Evolutionary conservation across 2,888 invertebrate genomes (phyloP).

Genomic region (Bimastos eiseni): DNA sequence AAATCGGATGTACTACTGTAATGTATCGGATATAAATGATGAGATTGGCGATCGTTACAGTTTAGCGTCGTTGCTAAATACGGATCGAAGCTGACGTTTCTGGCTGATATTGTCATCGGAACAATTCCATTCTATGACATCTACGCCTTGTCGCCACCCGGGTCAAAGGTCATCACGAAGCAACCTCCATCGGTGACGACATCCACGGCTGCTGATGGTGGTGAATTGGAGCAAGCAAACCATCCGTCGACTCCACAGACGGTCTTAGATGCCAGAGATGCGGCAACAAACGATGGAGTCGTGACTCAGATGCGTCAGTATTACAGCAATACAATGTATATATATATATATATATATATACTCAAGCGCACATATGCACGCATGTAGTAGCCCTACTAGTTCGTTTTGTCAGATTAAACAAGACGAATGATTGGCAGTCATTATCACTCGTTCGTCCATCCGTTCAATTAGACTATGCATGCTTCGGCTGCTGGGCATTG

Average conservation of each 20-base stretch:
- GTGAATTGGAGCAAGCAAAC: not conserved
- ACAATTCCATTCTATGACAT: constrained; percentile 42
- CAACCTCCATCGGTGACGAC: not conserved
- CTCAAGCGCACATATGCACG: not conserved
- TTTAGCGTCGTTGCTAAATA: constrained; percentile 37
- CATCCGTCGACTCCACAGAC: no score
- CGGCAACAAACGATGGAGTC: not conserved
- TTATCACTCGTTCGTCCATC: no score
- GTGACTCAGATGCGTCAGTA: not conserved
- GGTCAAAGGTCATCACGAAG: not conserved
- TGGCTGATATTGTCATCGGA: constrained; percentile 43
- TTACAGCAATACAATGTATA: not conserved
- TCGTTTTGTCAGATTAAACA: no score
- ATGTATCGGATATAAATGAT: not conserved
- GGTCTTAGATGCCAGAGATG: not conserved
- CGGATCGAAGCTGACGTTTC: constrained; percentile 37
- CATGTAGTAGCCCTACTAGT: no score
- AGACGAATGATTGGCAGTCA: no score
- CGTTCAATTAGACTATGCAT: no score
- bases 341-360: not conserved
- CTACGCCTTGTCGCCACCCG: not conserved
- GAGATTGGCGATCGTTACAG: constrained; percentile 19
- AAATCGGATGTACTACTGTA: no score
- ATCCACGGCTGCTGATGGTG: not conserved
- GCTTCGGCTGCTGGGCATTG: no score